These are phyloP conservation scores for Erethizon dorsatum DNA, from an alignment of 2,797 vertebrate genomes.

Conservation along the genomic window DNA sequence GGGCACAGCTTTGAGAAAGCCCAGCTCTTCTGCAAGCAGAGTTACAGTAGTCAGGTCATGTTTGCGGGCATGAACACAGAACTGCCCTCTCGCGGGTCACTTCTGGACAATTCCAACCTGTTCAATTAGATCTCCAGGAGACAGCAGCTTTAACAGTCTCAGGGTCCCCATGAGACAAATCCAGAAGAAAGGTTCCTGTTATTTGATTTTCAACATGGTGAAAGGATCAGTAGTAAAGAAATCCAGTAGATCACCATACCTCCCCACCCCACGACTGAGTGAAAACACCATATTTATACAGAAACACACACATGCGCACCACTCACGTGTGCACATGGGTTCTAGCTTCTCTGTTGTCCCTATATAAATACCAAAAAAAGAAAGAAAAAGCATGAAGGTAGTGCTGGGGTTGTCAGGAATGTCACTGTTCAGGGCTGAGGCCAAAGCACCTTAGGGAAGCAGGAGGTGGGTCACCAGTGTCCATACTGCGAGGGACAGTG, in stretches of 20 bases:
- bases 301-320: not conserved
- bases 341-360: slow-evolving; percentile 70
- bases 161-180: slow-evolving; percentile 71
- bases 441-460: slow-evolving; percentile 54
- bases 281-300: slow-evolving; percentile 76
- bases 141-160: slow-evolving; percentile 59
- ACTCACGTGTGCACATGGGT: slow-evolving; percentile 63
- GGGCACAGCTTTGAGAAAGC: slow-evolving; percentile 62
- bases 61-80: not conserved
- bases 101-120: not conserved
- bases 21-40: slow-evolving; percentile 66
- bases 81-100: not conserved
- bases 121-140: slow-evolving; percentile 16
- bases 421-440: slow-evolving; percentile 43
- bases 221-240: slow-evolving; percentile 89
- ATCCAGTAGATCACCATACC: slow-evolving; percentile 79
- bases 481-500: not conserved
- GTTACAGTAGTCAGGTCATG: slow-evolving; percentile 80
- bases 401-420: slow-evolving; percentile 21
- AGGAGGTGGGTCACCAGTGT: slow-evolving; percentile 24
- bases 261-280: slow-evolving; percentile 71
- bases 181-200: slow-evolving; percentile 76
- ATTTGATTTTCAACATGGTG: slow-evolving; percentile 57
- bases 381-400: slow-evolving; percentile 16
- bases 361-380: slow-evolving; percentile 58